Evolutionary conservation across 2,888 invertebrate genomes (phyloP), one percentile per base, ranked within the genome.

Genomic region (Acanthopleura granulata): DNA sequence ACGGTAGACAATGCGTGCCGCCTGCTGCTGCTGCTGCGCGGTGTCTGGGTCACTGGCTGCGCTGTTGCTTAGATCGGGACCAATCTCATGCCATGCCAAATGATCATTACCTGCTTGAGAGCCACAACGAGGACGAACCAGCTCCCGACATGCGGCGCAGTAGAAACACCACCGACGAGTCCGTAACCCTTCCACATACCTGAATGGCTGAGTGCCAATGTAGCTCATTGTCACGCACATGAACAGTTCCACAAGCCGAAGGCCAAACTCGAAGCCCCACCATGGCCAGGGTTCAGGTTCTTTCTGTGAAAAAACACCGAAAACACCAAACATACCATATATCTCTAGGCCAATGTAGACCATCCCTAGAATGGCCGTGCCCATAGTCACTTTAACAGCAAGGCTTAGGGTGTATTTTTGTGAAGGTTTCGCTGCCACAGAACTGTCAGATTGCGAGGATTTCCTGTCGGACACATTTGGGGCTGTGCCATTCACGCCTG

Each of bases 261-360:
- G 93, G 0, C 95, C 94, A 86, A 96, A 94, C 88, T 97, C 96
- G 91, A 95, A 97, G 27, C 95, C 95, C 96, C 96, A 97, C 92
- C 97, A 95, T 4, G 96, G 92, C 97, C 97, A 97, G 78, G 92
- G 91, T 77, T 92, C 90, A 0, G 92, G 92, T 30, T 88, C 87
- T 14, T 82, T 81, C 14, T 75, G 72, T 0, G 87, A 79, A 83
- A 91, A 83, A 84, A 90, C 91, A 79, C 88, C 79, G 88, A 90
- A 85, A 66, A 94, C 93, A 72, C 93, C 93, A 84, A 94, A 93
- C 72, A 95, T 92, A 0, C 95, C 96, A 89, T 96, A 97, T 30
- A 97, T 93, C 87, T 97, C 96, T 40, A 97, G 92, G 18, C 94
- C 94, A 0, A 96, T 96, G 92, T 96, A 93, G 30, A 97, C 90